Evolutionary conservation across 92 coral and sea anemone genomes (phyloP).

Genomic region (Phenganax marumi): DNA sequence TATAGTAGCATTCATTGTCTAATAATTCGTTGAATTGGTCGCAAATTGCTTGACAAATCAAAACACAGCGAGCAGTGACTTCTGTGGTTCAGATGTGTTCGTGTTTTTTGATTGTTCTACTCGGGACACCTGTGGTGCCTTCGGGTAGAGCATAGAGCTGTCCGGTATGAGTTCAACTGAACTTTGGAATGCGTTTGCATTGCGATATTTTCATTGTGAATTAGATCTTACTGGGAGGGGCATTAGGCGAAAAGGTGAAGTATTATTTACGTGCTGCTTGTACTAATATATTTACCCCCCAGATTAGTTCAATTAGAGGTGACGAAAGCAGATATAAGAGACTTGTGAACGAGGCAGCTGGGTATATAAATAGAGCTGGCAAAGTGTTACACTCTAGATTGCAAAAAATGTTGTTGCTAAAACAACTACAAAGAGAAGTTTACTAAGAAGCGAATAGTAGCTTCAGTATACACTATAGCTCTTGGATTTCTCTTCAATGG

Average conservation of each 20-base stretch:
- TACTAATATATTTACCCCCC: slow-evolving; percentile 43
- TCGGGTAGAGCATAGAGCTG: neutral
- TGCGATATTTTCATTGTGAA: slow-evolving; percentile 37
- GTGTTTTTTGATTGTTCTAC: slow-evolving; percentile 1
- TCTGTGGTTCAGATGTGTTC: neutral
- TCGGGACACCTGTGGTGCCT: slow-evolving; percentile 15
- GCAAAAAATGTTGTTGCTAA: too few species aligned
- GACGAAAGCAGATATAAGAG: slow-evolving; percentile 12
- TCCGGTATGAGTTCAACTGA: neutral
- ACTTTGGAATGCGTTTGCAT: slow-evolving; percentile 35
- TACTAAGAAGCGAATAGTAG: neutral
- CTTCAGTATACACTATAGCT: neutral
- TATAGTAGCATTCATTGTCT: neutral
- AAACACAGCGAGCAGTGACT: neutral
- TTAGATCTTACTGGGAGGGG: slow-evolving; percentile 48
- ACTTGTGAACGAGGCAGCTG: neutral
- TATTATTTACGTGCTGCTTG: slow-evolving; percentile 31
- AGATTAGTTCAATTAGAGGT: slow-evolving; percentile 22
- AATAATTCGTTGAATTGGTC: slow-evolving; percentile 22
- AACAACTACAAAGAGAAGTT: too few species aligned
- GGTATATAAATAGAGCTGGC: neutral
- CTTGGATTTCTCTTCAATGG: neutral
- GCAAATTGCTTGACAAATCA: neutral
- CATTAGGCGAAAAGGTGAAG: slow-evolving; percentile 30
- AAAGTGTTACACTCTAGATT: too few species aligned